Percentiles rank a stretch among this genome's conserved stretches.
Evolutionary conservation across 2,888 invertebrate genomes (phyloP).

Genomic region (Plagodis pulveraria): DNA sequence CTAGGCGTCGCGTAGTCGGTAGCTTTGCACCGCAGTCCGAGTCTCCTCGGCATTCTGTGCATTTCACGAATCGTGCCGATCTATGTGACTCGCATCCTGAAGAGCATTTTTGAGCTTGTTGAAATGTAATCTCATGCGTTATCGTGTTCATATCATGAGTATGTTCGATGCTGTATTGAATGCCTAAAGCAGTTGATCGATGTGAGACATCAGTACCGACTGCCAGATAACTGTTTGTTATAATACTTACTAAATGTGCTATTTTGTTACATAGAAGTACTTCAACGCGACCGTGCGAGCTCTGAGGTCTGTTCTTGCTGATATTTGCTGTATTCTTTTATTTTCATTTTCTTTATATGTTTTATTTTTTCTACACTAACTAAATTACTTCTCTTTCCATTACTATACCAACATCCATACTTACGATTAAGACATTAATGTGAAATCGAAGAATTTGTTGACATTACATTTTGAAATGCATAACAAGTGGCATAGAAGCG

Average conservation of each 20-base stretch:
- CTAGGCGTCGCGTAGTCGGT: conserved; percentile 17
- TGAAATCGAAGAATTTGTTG: conserved; percentile 50
- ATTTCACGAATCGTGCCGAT: conserved; percentile 26
- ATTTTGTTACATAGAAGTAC: conserved; percentile 32
- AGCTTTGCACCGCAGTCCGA: conserved; percentile 9
- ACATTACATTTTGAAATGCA: no score
- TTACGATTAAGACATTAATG: conserved; percentile 36
- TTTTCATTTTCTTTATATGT: conserved; percentile 46
- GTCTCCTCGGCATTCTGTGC: conserved; percentile 17
- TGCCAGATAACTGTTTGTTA: neutral
- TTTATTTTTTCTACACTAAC: conserved; percentile 56
- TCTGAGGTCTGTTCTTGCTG: conserved; percentile 39
- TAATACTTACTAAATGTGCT: conserved; percentile 25
- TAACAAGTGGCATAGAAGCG: neutral
- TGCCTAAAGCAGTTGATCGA: conserved; percentile 22
- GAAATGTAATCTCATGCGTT: conserved; percentile 18
- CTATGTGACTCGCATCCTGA: conserved; percentile 36
- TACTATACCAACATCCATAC: conserved; percentile 39
- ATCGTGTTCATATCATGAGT: conserved; percentile 11
- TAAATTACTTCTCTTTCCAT: conserved; percentile 52
- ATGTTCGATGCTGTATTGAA: conserved; percentile 16
- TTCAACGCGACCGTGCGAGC: conserved; percentile 44
- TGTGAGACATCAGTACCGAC: conserved; percentile 19
- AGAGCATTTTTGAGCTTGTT: conserved; percentile 32
- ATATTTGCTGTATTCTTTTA: conserved; percentile 34